These are phyloP conservation scores for Miichthys miiuy DNA, from an alignment of 2,797 vertebrate genomes.

Conservation along the genomic window DNA sequence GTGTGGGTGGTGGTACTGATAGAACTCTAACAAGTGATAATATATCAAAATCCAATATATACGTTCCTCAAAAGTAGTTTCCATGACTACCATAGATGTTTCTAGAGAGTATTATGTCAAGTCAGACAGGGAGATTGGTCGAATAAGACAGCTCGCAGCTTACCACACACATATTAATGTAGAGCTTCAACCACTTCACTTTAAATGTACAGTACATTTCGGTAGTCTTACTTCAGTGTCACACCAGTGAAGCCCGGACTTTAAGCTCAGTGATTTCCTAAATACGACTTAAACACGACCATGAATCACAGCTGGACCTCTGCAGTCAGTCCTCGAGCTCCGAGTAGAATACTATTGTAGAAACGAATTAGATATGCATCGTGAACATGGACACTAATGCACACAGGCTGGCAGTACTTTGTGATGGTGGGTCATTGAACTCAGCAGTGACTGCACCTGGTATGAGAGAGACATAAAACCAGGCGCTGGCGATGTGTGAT, in stretches of 20 bases:
- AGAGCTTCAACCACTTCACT: conserved; percentile 16
- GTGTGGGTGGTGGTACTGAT: not conserved
- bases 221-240: conserved; percentile 26
- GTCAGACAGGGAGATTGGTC: not conserved
- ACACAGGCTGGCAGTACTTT: conserved; percentile 56
- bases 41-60: not conserved
- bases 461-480: conserved; percentile 66
- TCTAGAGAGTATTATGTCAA: conserved; percentile 9
- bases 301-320: conserved; percentile 70
- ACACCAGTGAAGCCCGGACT: conserved; percentile 12
- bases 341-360: conserved; percentile 63
- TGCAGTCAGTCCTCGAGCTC: conserved; percentile 55
- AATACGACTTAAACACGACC: conserved; percentile 44
- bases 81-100: not conserved
- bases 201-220: conserved; percentile 18
- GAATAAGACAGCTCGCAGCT: not conserved
- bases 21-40: not conserved
- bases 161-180: conserved; percentile 2
- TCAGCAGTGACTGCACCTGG: conserved; percentile 60
- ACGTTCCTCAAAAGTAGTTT: not conserved
- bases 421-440: conserved; percentile 70
- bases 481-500: conserved; percentile 49
- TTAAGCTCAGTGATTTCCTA: conserved; percentile 45
- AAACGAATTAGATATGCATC: conserved; percentile 74
- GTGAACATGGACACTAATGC: conserved; percentile 62